Base-by-base conservation (phyloP, 1,140 invertebrate species). In the Glomeris maerens region DNA sequence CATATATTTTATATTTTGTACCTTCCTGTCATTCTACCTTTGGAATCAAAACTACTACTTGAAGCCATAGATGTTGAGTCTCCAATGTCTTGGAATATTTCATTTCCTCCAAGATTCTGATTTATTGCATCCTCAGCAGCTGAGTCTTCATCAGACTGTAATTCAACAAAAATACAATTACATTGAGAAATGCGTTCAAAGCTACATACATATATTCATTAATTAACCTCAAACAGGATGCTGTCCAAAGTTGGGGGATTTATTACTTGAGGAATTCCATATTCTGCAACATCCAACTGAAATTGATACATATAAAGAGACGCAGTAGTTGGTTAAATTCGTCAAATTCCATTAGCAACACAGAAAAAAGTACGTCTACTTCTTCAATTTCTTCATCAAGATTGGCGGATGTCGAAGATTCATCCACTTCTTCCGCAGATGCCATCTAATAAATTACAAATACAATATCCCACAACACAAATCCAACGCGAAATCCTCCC, bases 241-340 rank as follows among this genome's bases (percentile, higher is more conserved):
- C 83, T 86, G 64, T 90, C 86, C 55, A 90, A 68, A 0, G 85
- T 81, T n/a, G 83, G 85, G 53, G 81, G 69, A 60, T 78, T 75
- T 47, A 78, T 78, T 46, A 85, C 75, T 36, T 78, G 72, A 45
- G 86, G 85, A 61, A 89, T 80, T 55, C 83, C 79, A 70, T 83
- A 89, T 66, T 89, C 84, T 23, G 75, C 73, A 70, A 86, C 84
- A 69, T 89, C 83, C 53, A 87, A 67, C 80, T 77, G 48, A 36
- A 71, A 64, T 36, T 36, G 10, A 10, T 36, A 36, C 17, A 36
- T 17, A n/a, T n/a, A n/a, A n/a, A n/a, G n/a, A n/a, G n/a, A n/a
- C n/a, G n/a, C n/a, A n/a, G n/a, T n/a, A n/a, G n/a, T n/a, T n/a
- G n/a, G n/a, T n/a, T n/a, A 10, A 36, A 10, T 36, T 10, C 17